A percentile compares a stretch with the other conserved stretches of the same genome.
phyloP scores from a whole-genome alignment of 2,113 vertebrate species.

The Pelobates fuscus region DNA sequence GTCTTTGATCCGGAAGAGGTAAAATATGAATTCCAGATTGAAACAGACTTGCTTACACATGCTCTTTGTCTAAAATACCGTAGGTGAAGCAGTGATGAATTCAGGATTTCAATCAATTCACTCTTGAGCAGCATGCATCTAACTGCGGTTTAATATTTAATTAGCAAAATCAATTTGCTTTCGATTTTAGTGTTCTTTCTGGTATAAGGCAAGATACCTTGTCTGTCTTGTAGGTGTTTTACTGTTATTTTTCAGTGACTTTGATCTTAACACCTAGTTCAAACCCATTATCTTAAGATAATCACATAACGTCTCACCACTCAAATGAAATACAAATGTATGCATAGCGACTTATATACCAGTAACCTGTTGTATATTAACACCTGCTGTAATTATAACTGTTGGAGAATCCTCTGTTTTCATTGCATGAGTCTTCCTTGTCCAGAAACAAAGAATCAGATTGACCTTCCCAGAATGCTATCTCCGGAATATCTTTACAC shows the following conservation, averaged over 20 bases:
- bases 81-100: slow-evolving; percentile 4
- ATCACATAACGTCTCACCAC: slow-evolving; percentile 27
- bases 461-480: no score
- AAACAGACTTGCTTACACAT: background rate
- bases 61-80: background rate
- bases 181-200: slow-evolving; percentile 29
- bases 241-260: slow-evolving; percentile 22
- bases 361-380: no score
- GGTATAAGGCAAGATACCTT: slow-evolving; percentile 25
- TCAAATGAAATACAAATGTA: no score
- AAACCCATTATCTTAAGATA: slow-evolving; percentile 8
- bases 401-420: no score
- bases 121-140: slow-evolving; percentile 5
- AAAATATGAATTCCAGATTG: background rate
- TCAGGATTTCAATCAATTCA: slow-evolving; percentile 26
- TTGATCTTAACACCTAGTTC: slow-evolving; percentile 32
- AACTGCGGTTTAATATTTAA: slow-evolving; percentile 45
- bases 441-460: no score
- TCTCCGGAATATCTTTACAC: no score
- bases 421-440: no score
- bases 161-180: slow-evolving; percentile 32
- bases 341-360: no score
- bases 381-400: no score
- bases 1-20: background rate
- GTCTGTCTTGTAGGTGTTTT: slow-evolving; percentile 25